phyloP scores from a whole-genome alignment of 2,888 invertebrate species.

The Mythimna vitellina region DNA sequence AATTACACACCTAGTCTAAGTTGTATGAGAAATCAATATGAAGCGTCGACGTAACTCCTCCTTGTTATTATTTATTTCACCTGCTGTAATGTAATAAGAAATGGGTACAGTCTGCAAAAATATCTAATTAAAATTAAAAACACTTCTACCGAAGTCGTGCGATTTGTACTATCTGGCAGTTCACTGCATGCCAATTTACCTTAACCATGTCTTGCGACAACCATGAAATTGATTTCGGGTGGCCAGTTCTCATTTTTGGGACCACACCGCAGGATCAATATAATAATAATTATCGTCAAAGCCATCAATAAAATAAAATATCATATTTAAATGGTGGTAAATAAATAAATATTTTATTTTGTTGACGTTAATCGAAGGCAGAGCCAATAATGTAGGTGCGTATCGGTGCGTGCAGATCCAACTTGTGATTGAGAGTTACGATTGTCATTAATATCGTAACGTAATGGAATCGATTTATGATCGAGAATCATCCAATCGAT shows the following conservation, averaged over 20 bases:
- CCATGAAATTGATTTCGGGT: slow-evolving; percentile 32
- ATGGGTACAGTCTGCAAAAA: slow-evolving; percentile 43
- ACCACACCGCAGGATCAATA: slow-evolving; percentile 36
- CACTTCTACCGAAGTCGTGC: not conserved
- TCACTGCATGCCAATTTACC: not conserved
- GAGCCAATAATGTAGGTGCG: slow-evolving; percentile 68
- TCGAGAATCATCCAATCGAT: slow-evolving; percentile 79
- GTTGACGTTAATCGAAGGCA: slow-evolving; percentile 69
- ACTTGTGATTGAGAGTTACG: slow-evolving; percentile 85
- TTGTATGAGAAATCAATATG: slow-evolving; percentile 57
- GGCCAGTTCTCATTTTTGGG: slow-evolving; percentile 21
- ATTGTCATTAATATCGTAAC: slow-evolving; percentile 86
- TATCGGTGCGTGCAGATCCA: slow-evolving; percentile 76
- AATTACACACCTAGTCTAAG: slow-evolving; percentile 56
- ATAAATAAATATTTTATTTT: slow-evolving; percentile 62
- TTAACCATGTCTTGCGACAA: slow-evolving; percentile 18
- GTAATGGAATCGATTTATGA: slow-evolving; percentile 86
- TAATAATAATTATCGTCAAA: slow-evolving; percentile 31
- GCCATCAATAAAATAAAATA: slow-evolving; percentile 51
- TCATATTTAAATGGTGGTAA: slow-evolving; percentile 45
- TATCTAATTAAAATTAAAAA: not conserved
- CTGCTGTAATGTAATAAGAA: slow-evolving; percentile 17
- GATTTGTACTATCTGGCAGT: not conserved
- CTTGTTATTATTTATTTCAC: slow-evolving; percentile 47
- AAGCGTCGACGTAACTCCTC: slow-evolving; percentile 55